phyloP scores from a whole-genome alignment of 2,113 vertebrate species.

The Pleuronectes platessa region DNA sequence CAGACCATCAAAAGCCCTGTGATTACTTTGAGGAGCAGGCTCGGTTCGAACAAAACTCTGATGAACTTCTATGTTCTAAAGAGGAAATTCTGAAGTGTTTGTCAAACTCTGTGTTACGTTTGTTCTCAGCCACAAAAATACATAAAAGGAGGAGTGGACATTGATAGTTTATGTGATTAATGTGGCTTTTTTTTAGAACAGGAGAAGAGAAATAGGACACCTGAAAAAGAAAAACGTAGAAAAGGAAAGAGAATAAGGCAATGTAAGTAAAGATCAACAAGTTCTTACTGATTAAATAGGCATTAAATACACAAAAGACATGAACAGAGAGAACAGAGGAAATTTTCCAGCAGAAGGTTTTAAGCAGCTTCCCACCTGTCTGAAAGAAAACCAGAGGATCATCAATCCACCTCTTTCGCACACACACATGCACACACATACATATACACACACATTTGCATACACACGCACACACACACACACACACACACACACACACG shows the following conservation, averaged over 20 bases:
- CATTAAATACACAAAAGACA: slow-evolving; percentile 44
- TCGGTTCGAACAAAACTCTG: background rate
- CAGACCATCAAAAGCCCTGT: slow-evolving; percentile 4
- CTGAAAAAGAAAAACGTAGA: background rate
- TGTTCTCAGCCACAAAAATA: background rate
- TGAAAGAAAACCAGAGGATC: slow-evolving; percentile 37
- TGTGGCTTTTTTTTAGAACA: slow-evolving; percentile 5
- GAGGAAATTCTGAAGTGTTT: background rate
- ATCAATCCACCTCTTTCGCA: slow-evolving; percentile 50
- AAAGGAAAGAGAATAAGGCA: background rate
- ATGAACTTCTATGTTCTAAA: slow-evolving; percentile 3
- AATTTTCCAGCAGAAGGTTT: slow-evolving; percentile 39
- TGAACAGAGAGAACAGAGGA: slow-evolving; percentile 30
- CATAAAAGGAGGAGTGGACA: slow-evolving; percentile 5
- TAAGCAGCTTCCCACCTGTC: slow-evolving; percentile 42
- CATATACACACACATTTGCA: background rate
- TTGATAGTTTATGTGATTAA: background rate
- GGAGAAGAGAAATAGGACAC: background rate
- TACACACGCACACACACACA: background rate
- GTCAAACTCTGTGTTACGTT: background rate
- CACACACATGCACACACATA: slow-evolving; percentile 11
- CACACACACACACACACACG: slow-evolving; percentile 16
- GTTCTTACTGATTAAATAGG: slow-evolving; percentile 21
- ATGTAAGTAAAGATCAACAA: slow-evolving; percentile 12
- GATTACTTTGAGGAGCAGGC: background rate